Conservation (phyloP, 2,113 vertebrate genomes). For the Planiliza haematocheilus region DNA sequence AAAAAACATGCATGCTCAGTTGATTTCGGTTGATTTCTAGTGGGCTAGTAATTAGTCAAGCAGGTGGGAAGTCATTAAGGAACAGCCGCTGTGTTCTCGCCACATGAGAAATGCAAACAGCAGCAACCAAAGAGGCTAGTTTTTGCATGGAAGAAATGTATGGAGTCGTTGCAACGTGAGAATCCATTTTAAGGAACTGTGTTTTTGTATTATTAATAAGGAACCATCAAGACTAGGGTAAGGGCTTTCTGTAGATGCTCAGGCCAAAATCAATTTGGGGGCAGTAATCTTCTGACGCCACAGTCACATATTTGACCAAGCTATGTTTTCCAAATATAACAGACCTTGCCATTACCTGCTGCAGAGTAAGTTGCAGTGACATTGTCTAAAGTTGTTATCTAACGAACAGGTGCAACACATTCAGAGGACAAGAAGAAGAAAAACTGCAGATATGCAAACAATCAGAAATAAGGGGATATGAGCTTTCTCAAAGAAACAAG, state of each 20-base stretch:
- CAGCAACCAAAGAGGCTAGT: constrained; percentile 9
- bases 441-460: too few species aligned
- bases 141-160: constrained; percentile 3
- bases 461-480: too few species aligned
- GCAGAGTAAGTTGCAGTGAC: neutral
- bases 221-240: neutral
- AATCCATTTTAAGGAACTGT: neutral
- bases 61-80: constrained; percentile 71
- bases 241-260: neutral
- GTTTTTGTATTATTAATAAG: constrained; percentile 5
- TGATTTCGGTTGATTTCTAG: constrained; percentile 57
- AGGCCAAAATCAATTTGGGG: neutral
- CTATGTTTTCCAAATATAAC: constrained; percentile 2
- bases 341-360: neutral
- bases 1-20: constrained; percentile 39
- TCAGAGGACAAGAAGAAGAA: neutral
- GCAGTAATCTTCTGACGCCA: neutral
- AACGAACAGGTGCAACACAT: neutral
- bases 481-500: too few species aligned
- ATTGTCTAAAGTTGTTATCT: neutral
- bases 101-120: constrained; percentile 20
- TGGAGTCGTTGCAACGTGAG: neutral
- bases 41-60: constrained; percentile 66
- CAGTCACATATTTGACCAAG: neutral
- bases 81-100: constrained; percentile 56